These are phyloP conservation scores for Holocentrus rufus DNA, from an alignment of 2,797 vertebrate species.

Conservation along the genomic window DNA sequence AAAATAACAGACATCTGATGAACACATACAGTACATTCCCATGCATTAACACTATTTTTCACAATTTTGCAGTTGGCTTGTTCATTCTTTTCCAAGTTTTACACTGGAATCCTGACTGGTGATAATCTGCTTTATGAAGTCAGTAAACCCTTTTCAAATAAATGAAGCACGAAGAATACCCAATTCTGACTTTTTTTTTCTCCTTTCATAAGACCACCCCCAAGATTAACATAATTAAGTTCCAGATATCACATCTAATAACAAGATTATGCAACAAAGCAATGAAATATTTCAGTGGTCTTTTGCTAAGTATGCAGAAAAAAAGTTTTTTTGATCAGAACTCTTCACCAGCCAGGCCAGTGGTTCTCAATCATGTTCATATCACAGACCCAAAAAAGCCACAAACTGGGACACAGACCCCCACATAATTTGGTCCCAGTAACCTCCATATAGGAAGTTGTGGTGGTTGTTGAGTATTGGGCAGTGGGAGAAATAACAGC, in stretches of 20 bases:
- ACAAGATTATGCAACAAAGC: constrained; percentile 20
- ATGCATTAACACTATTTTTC: constrained; percentile 72
- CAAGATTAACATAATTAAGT: background rate
- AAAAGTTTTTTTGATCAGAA: constrained; percentile 14
- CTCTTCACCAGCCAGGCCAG: constrained; percentile 4
- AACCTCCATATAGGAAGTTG: no score
- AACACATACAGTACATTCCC: constrained; percentile 71
- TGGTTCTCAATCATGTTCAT: no score
- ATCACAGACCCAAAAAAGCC: no score
- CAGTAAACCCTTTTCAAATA: constrained; percentile 6
- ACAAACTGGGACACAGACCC: no score
- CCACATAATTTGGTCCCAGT: no score
- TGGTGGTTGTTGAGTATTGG: no score
- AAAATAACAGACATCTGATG: constrained; percentile 83
- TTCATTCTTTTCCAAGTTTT: constrained; percentile 12
- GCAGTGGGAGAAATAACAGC: no score
- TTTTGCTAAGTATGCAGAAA: constrained; percentile 6
- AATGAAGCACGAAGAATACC: constrained; percentile 22
- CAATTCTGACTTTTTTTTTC: background rate
- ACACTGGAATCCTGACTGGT: constrained; percentile 18
- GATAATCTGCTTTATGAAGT: constrained; percentile 3
- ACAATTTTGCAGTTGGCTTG: constrained; percentile 55
- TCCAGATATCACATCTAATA: background rate
- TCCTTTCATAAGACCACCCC: background rate
- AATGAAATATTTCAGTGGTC: constrained; percentile 24